Percentiles rank a stretch among this genome's conserved stretches.
phyloP scores from a whole-genome alignment of 2,888 invertebrate species.

The Orgyia antiqua region DNA sequence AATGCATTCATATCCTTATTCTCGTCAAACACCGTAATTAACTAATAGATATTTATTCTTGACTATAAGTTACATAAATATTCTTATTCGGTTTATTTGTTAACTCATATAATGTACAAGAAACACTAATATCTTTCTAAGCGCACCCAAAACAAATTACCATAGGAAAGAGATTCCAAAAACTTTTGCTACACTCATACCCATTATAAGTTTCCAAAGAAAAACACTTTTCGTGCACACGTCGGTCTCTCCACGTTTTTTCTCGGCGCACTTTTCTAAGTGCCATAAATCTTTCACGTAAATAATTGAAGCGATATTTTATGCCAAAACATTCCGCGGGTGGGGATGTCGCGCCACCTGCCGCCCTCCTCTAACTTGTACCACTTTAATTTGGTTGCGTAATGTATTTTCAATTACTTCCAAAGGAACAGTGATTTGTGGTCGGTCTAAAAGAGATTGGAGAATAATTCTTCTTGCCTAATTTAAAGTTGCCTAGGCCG shows the following conservation, averaged over 20 bases:
- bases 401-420: conserved; percentile 78
- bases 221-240: conserved; percentile 78
- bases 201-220: conserved; percentile 77
- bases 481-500: conserved; percentile 55
- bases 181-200: conserved; percentile 72
- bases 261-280: conserved; percentile 77
- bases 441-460: conserved; percentile 62
- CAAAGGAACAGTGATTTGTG: conserved; percentile 74
- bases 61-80: no score
- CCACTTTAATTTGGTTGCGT: conserved; percentile 78
- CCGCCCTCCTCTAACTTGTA: conserved; percentile 71
- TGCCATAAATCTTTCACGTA: conserved; percentile 77
- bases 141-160: conserved; percentile 74
- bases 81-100: no score
- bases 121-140: conserved; percentile 61
- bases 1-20: no score
- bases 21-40: no score
- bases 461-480: conserved; percentile 62
- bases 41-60: no score
- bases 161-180: conserved; percentile 74
- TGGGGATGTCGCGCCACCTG: conserved; percentile 71
- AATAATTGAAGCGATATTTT: conserved; percentile 80
- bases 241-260: conserved; percentile 69
- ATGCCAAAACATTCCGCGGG: conserved; percentile 77
- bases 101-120: not conserved